phyloP scores from a whole-genome alignment of 2,797 vertebrate genomes.

The Chrosomus eos region DNA sequence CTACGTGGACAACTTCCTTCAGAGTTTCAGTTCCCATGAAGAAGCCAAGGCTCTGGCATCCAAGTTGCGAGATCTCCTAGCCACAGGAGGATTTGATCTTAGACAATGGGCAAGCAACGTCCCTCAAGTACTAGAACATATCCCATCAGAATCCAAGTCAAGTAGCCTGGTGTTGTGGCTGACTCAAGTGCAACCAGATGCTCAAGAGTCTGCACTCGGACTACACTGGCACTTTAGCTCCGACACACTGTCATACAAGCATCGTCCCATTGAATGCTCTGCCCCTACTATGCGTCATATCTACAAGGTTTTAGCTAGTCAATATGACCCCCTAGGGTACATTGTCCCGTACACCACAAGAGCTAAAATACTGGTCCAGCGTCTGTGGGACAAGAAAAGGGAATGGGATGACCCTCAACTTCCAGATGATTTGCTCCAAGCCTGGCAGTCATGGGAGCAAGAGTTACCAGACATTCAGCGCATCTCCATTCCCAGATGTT shows the following conservation, averaged over 20 bases:
- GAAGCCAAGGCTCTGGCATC: not conserved
- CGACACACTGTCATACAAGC: not conserved
- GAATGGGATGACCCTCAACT: not conserved
- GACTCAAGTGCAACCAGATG: not conserved
- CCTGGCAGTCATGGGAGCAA: not conserved
- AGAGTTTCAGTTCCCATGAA: not conserved
- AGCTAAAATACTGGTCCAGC: not conserved
- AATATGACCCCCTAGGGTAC: not conserved
- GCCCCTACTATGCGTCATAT: not conserved
- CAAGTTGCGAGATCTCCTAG: not conserved
- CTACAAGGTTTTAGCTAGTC: not conserved
- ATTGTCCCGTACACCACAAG: not conserved
- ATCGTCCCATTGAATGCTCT: not conserved
- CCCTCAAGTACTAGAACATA: not conserved
- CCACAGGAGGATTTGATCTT: not conserved
- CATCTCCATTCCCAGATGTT: not conserved
- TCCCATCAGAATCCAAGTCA: not conserved
- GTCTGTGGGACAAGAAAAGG: not conserved
- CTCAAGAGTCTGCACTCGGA: not conserved
- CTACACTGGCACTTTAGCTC: not conserved
- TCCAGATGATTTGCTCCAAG: not conserved
- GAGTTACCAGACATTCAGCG: not conserved
- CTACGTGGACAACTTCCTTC: slow-evolving; percentile 21
- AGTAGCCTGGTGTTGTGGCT: not conserved
- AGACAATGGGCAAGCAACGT: not conserved